Percentiles rank a stretch among this genome's conserved stretches.
Evolutionary conservation across 2,888 invertebrate species (phyloP).

Genomic region (Leucophora obtusa): DNA sequence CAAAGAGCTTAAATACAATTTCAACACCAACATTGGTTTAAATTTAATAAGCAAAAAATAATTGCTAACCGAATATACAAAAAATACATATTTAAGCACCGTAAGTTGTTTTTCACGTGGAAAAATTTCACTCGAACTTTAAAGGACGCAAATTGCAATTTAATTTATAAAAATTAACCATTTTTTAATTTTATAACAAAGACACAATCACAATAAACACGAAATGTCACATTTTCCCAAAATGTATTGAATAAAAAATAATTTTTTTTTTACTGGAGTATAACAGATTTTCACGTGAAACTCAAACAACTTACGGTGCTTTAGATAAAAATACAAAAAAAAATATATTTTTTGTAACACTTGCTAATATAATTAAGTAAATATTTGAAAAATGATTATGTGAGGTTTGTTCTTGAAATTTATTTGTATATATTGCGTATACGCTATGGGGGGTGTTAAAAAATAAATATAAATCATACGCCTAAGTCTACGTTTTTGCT

Average conservation of each 20-base stretch:
- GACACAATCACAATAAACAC: no score
- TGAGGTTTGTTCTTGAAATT: background rate
- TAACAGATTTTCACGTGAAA: no score
- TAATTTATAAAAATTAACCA: no score
- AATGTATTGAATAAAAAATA: no score
- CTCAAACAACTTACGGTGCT: no score
- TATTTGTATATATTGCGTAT: slow-evolving; percentile 10
- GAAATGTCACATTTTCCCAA: no score
- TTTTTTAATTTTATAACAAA: no score
- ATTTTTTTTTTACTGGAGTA: no score
- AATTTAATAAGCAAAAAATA: slow-evolving; percentile 29
- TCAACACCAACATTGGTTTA: slow-evolving; percentile 6
- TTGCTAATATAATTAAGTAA: slow-evolving; percentile 10
- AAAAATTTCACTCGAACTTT: no score
- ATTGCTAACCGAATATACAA: background rate
- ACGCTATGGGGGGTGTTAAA: slow-evolving; percentile 1
- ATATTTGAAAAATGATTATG: background rate
- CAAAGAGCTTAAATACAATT: background rate
- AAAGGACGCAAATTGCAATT: no score
- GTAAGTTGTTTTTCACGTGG: no score
- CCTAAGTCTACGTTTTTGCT: background rate
- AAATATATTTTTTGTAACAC: background rate
- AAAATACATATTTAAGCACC: no score
- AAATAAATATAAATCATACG: slow-evolving; percentile 28
- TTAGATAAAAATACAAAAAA: slow-evolving; percentile 6